Evolutionary conservation across 2,888 invertebrate species (phyloP), one percentile per base, ranked within the genome.

Genomic region (Pediacus dermestoides): DNA sequence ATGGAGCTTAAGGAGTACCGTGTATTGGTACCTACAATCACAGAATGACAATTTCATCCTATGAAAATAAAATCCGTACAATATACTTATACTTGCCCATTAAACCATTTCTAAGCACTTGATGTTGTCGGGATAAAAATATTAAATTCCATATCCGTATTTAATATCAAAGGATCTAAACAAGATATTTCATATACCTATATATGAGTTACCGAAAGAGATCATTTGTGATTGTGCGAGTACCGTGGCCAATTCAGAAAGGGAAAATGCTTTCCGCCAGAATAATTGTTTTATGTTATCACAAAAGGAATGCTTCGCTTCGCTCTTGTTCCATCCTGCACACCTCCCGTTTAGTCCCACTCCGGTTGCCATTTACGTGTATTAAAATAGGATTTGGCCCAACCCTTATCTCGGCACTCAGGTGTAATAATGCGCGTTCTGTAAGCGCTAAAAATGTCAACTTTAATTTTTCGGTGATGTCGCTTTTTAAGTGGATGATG

Each of bases 211-310:
- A 28, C 28, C n/a, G 44, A 53, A 46, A 48, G 52, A 55, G 48
- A 51, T 51, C 51, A 51, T 56, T 66, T 63, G 63, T 64, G 66
- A 63, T 66, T 66, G 66, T 67, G 65, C 64, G 63, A 60, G 47
- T 28, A 58, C 58, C 65, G 62, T 64, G 53, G 60, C 64, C 64
- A 66, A 64, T 64, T 61, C 60, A 55, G 56, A 60, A 58, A 64
- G 61, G 61, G 64, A 61, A 60, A 56, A 60, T 58, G 61, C 58
- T 64, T 67, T 66, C 64, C 67, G 64, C 65, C 64, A 66, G 66
- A 63, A 65, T 67, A 66, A 68, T 68, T 68, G 66, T 68, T 67
- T 68, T 67, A 67, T 68, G 54, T 58, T 28, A 13, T 13, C 7
- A n/a, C 11, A 66, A 67, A 60, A 57, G 62, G 50, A 53, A 57